A percentile compares a stretch with the other conserved stretches of the same genome.
Evolutionary conservation across 2,888 invertebrate species (phyloP).

Genomic region (Polydrusus cervinus): DNA sequence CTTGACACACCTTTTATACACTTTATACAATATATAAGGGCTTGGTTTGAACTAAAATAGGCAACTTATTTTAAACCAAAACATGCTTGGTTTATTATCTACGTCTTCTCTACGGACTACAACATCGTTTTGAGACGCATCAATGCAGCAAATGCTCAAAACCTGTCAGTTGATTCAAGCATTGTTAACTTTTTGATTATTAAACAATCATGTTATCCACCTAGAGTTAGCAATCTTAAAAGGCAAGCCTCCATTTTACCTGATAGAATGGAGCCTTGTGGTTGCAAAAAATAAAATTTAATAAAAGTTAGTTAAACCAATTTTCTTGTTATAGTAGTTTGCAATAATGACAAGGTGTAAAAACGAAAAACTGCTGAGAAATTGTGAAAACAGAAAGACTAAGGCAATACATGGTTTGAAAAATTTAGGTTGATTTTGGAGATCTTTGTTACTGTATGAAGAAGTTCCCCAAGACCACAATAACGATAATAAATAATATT

Average conservation of each 20-base stretch:
- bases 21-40: constrained; percentile 54
- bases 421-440: background rate
- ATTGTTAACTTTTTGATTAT: constrained; percentile 58
- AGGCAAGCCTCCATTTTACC: constrained; percentile 83
- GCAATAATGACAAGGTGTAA: background rate
- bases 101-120: constrained; percentile 63
- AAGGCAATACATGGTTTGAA: background rate
- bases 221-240: constrained; percentile 69
- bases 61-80: constrained; percentile 64
- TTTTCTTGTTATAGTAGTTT: constrained; percentile 7
- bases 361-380: background rate
- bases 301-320: constrained; percentile 57
- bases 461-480: no score
- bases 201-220: constrained; percentile 59
- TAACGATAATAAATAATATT: no score
- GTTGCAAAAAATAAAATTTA: constrained; percentile 78
- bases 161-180: constrained; percentile 59
- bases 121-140: constrained; percentile 65
- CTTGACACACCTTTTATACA: constrained; percentile 46
- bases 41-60: constrained; percentile 60
- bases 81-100: constrained; percentile 64
- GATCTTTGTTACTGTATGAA: no score
- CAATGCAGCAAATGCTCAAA: constrained; percentile 58
- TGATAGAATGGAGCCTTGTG: constrained; percentile 89
- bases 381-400: background rate